Evolutionary conservation across 2,113 vertebrate species (phyloP), one percentile per base, ranked within the genome.

Genomic region (Periophthalmodon schlosseri): DNA sequence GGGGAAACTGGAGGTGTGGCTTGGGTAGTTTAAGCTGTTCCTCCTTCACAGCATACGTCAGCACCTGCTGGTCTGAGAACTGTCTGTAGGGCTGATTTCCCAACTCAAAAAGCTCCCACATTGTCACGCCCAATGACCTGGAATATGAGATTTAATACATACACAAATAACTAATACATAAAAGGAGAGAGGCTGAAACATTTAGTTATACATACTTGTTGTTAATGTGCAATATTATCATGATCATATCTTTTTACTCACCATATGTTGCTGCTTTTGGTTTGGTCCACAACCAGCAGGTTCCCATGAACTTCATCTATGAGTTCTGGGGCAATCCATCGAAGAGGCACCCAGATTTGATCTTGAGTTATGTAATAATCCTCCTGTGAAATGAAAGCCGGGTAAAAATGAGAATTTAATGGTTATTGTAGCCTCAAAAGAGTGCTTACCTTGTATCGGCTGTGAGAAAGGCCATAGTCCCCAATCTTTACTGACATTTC

Each of bases 241-340:
- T 20, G 15, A 16, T 16, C 2, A 18, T 56, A 56, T 56, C 15
- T 33, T 34, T 28, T 63, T 63, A 63, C 96, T 95, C 88, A 99
- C 98, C 98, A 99, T 89, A 98, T 94, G 20, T 99, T 99, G 93
- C 98, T 98, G 89, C 94, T 83, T 90, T 96, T 98, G 81, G 97
- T 99, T 92, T 99, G 98, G 90, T 96, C 96, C 56, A 96, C 98
- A 0, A 99, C 92, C 5, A 99, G 91, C 80, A 99, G 91, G 91
- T 99, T 99, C 74, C 97, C 94, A 0, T 99, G 98, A 73, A 99
- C 98, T 52, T 99, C 97, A 0, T 99, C 98, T 50, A 99, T 96
- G 78, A 99, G 96, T 88, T 99, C 98, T 0, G 98, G 98, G 0
- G 98, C 97, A 8, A 99, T 98, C 98, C 98, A 99, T 84, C 98